Evolutionary conservation across 2,113 vertebrate species (phyloP).

Genomic region (Hassar affinis): DNA sequence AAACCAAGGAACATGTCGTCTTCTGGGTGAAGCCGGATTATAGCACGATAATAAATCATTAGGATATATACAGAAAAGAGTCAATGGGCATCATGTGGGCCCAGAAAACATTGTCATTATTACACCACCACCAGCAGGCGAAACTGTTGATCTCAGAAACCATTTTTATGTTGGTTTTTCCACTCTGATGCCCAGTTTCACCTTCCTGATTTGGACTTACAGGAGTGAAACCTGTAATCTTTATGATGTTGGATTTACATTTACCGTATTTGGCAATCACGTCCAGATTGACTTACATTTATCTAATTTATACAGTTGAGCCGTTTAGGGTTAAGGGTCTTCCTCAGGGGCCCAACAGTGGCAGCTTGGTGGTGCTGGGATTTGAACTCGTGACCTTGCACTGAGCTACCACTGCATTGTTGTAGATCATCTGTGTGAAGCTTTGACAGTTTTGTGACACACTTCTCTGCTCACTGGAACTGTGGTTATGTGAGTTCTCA

Average conservation of each 20-base stretch:
- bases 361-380: no score
- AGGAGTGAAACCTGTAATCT: no score
- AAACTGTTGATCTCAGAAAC: background rate
- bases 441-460: background rate
- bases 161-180: no score
- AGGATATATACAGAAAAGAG: background rate
- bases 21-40: background rate
- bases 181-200: background rate
- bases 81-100: background rate
- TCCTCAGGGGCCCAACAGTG: no score
- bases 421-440: background rate
- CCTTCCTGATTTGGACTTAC: background rate
- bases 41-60: background rate
- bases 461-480: background rate
- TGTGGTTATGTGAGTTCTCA: background rate
- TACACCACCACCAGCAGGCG: background rate
- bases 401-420: background rate
- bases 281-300: no score
- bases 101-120: background rate
- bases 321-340: no score
- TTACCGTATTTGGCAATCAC: no score
- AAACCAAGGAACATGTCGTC: no score
- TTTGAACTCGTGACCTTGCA: no score
- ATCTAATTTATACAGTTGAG: no score
- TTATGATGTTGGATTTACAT: background rate